Conservation (phyloP, 2,113 vertebrate genomes). For the Macaca nemestrina region DNA sequence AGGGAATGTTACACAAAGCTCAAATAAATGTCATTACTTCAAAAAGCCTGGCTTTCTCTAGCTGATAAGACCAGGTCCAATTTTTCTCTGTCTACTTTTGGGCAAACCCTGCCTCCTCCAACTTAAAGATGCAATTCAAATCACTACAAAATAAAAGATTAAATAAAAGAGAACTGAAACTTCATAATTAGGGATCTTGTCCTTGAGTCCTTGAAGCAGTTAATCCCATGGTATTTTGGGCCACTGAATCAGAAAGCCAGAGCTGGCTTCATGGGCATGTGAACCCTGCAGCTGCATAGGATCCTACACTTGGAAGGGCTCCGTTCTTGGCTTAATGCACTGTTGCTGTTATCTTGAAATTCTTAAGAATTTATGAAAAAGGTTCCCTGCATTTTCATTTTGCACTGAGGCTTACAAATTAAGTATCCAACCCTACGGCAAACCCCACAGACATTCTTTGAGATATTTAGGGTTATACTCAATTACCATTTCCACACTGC, state of each 20-base stretch:
- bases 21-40: not conserved
- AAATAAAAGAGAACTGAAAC: not conserved
- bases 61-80: not conserved
- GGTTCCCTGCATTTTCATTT: not conserved
- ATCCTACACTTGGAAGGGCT: accelerated
- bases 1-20: not conserved
- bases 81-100: not conserved
- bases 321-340: not conserved
- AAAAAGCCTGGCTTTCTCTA: not conserved
- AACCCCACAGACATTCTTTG: not conserved
- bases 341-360: not conserved
- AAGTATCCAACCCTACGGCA: not conserved
- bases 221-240: not conserved
- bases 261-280: accelerated
- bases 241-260: not conserved
- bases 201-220: not conserved
- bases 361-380: not conserved
- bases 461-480: not conserved
- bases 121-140: not conserved
- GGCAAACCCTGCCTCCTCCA: not conserved
- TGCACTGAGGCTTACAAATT: not conserved
- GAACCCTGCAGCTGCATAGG: accelerated
- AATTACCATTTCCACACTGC: not conserved
- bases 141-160: not conserved
- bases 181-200: not conserved